Base-by-base conservation (phyloP, 2,797 vertebrate genomes). In the Remorina albescens region DNA sequence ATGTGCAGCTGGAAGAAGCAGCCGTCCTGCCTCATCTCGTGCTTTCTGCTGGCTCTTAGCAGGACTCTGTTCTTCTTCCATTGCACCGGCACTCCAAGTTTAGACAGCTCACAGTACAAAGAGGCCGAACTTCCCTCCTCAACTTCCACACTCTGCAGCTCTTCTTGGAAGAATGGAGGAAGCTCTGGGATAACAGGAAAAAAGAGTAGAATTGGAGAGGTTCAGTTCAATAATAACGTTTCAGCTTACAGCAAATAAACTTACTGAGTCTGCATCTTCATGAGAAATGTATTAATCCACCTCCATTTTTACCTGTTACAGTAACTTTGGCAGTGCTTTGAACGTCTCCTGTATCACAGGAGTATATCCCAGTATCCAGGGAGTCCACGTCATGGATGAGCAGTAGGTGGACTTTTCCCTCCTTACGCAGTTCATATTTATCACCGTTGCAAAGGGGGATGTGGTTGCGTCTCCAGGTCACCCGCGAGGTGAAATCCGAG, bases 301-400 rank as follows among this genome's bases (percentile, higher is more conserved):
- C 32, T 21, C 23, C 0, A 23, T 30, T 71, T 64, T 50, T 86
- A 93, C 93, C 94, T 87, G 85, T 93, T 28, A 95, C 87, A 36
- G 81, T 86, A 5, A 98, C 91, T 25, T 80, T 91, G 75, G 94
- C 96, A 21, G 86, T 93, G 34, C 94, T 95, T 76, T 93, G 94
- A 74, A 92, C 86, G 67, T 95, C 97, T 78, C 96, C 94, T 30
- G 94, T 95, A 66, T 95, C 90, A 82, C 97, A 98, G 0, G 88
- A 92, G 65, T 99, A 99, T 3, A 88, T 80, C 26, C 96, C 98
- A 28, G 94, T 91, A 76, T 99, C 97, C 67, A 90, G 91, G 60
- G 71, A 86, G 46, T 92, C 93, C 44, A 84, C 89, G 56, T 91
- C 86, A 71, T 69, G 84, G 74, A 95, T 93, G 1, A 92, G 75